phyloP scores from a whole-genome alignment of 2,888 invertebrate species.

The Graphium colonna region DNA sequence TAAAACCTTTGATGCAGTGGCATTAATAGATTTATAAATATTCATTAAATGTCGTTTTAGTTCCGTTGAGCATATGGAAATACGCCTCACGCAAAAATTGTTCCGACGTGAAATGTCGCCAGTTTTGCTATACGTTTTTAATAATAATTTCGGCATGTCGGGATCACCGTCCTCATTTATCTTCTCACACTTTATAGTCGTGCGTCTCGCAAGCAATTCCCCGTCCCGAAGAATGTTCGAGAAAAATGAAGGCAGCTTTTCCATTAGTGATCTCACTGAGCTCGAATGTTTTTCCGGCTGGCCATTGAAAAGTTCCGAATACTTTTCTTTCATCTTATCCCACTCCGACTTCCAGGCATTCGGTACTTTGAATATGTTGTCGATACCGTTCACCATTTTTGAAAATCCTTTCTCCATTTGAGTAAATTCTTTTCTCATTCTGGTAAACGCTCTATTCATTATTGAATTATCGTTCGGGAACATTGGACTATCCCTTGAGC shows the following conservation, averaged over 20 bases:
- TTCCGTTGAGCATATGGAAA: slow-evolving; percentile 46
- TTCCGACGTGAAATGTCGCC: slow-evolving; percentile 16
- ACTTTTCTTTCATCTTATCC: slow-evolving; percentile 16
- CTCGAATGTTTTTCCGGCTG: not conserved
- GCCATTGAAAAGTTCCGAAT: slow-evolving; percentile 5
- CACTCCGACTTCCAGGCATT: slow-evolving; percentile 11
- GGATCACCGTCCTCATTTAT: not conserved
- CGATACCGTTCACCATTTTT: not conserved
- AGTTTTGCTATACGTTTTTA: not conserved
- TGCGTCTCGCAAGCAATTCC: slow-evolving; percentile 10
- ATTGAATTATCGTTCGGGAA: not conserved
- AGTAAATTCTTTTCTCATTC: not conserved
- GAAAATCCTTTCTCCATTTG: not conserved
- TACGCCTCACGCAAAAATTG: slow-evolving; percentile 11
- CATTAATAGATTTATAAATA: slow-evolving; percentile 45
- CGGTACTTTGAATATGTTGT: not conserved
- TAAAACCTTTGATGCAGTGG: slow-evolving; percentile 45
- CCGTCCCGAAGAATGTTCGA: slow-evolving; percentile 10
- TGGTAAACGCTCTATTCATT: too few relatives aligned
- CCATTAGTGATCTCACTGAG: slow-evolving; percentile 13
- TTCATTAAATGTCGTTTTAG: slow-evolving; percentile 42
- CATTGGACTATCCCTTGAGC: not conserved
- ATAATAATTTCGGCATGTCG: not conserved
- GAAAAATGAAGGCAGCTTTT: slow-evolving; percentile 19
- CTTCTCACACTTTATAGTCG: slow-evolving; percentile 9